A percentile compares a stretch with the other conserved stretches of the same genome.
Evolutionary conservation across 2,888 invertebrate species (phyloP).

Genomic region (Tenthredo mesomela): DNA sequence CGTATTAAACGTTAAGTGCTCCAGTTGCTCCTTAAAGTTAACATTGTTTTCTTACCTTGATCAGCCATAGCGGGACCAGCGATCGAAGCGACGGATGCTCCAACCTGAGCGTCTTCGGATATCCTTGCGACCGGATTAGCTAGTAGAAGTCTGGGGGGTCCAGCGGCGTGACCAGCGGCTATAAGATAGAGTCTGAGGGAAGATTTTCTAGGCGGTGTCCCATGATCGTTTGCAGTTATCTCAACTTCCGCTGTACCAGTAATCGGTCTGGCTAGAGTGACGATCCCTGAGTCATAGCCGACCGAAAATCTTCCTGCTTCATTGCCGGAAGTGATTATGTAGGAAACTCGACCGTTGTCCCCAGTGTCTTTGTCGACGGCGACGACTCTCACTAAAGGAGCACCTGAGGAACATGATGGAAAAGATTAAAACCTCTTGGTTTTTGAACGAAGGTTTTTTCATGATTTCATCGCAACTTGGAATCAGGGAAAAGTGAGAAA

Average conservation of each 20-base stretch:
- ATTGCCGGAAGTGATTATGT: slow-evolving; percentile 92
- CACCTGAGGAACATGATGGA: slow-evolving; percentile 63
- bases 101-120: slow-evolving; percentile 87
- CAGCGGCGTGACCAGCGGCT: slow-evolving; percentile 86
- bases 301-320: slow-evolving; percentile 89
- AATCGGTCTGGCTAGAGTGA: slow-evolving; percentile 86
- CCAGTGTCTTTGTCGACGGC: slow-evolving; percentile 93
- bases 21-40: slow-evolving; percentile 12
- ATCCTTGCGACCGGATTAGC: slow-evolving; percentile 88
- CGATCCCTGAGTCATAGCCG: slow-evolving; percentile 88
- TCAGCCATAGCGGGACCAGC: slow-evolving; percentile 86
- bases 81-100: slow-evolving; percentile 90
- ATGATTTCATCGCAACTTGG: not conserved
- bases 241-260: slow-evolving; percentile 82
- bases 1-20: slow-evolving; percentile 32
- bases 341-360: slow-evolving; percentile 92
- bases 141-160: slow-evolving; percentile 90
- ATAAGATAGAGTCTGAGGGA: slow-evolving; percentile 83
- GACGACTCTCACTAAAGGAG: slow-evolving; percentile 81
- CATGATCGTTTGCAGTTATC: slow-evolving; percentile 94
- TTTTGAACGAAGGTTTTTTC: not conserved
- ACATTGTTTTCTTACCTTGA: slow-evolving; percentile 80
- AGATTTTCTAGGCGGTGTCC: slow-evolving; percentile 85
- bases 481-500: not conserved
- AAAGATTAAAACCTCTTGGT: not conserved